Base-by-base conservation (phyloP, 2,888 invertebrate species). In the Netelia melanura region DNA sequence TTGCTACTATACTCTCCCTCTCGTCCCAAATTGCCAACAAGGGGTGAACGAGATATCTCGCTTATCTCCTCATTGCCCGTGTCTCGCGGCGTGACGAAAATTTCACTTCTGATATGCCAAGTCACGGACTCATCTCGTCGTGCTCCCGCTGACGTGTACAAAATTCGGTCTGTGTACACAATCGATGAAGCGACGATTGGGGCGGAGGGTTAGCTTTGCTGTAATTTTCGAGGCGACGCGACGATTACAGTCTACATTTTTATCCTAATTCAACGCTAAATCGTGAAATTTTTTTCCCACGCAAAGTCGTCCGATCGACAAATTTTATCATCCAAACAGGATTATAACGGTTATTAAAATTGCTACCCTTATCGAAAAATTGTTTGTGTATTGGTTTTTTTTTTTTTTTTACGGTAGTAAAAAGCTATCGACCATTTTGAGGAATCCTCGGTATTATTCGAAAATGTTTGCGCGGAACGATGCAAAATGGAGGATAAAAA, bases 21-120 rank as follows among this genome's bases (percentile, higher is more conserved):
- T 48, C 11, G 2, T 48, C 14, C 48, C 48, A 10, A 48, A 10
- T 14, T 14, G 48, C 14, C 10, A 48, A 48, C 14, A 48, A 23
- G 62, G 38, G 14, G 52, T 21, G n/a, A 17, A 71, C 64, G 62
- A 71, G 70, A 87, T 86, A 85, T 82, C 87, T 85, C 86, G 86
- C 85, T 81, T 87, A 89, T 84, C 86, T 86, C 74, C 70, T 83
- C 80, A 48, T 43, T 9, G 30, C 30, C 30, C 62, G 30, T 14
- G 44, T 62, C 14, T 68, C 48, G 21, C 61, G 9, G 48, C 14
- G 11, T 48, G 43, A 56, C 43, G 48, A 79, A 78, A 83, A 79
- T 79, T 62, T 54, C 68, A 71, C 10, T 64, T 70, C 54, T 62
- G 62, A 23, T 83, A 70, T 79, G 83, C 78, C n/a, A 2, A 64